Evolutionary conservation across 2,113 vertebrate genomes (phyloP), one percentile per base, ranked within the genome.

Genomic region (Gymnobelideus leadbeateri): DNA sequence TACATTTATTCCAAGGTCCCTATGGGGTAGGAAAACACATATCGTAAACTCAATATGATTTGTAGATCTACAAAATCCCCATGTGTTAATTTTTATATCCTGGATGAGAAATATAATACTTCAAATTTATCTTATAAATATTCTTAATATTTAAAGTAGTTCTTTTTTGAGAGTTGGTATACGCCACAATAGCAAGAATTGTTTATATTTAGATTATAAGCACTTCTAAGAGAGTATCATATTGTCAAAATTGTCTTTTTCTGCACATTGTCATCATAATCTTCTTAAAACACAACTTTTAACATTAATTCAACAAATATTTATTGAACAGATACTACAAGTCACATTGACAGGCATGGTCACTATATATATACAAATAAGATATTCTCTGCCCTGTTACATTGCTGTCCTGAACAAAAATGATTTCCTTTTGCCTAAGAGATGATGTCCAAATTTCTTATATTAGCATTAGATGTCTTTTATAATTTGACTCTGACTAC

Each of bases 81-180:
- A 51, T 5, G 2, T 57, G 92, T 52, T 89, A 37, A 23, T 91
- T 8, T 90, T 24, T 23, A 52, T 8, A 93, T 23, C 11, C 52
- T 92, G 91, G 5, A 49, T 77, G 25, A 61, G 77, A 43, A 97
- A 68, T 12, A 54, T 8, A 93, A 47, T 0, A 61, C 19, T 90
- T 14, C 21, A 92, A 43, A 31, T n/a, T 51, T 91, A 90, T 28
- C 68, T 91, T 89, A 91, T 0, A 37, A 23, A 54, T 91, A 51
- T 6, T 37, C 4, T 95, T 61, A 84, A 68, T 91, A 93, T 90
- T 94, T 95, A 93, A 95, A 84, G 11, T 6, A 91, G 90, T 25
- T 68, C 47, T 16, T 93, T 93, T 37, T 50, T 61, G 31, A 94
- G 46, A 92, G 43, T 93, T 2, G 24, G 3, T 53, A 8, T 14